These are phyloP conservation scores for Diachasma alloeum DNA, from an alignment of 1,140 invertebrate genomes.

Conservation along the genomic window DNA sequence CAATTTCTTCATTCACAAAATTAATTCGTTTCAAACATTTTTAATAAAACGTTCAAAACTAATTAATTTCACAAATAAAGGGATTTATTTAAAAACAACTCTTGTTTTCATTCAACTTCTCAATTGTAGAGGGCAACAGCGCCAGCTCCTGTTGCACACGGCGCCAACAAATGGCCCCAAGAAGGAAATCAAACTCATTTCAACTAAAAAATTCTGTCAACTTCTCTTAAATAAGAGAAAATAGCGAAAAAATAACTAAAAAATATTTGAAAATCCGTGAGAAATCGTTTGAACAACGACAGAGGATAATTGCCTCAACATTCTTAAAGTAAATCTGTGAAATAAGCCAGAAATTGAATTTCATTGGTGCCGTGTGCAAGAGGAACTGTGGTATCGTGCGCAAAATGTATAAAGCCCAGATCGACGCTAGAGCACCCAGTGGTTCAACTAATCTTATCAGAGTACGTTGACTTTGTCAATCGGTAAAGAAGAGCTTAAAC, in stretches of 20 bases:
- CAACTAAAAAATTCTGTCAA: neutral
- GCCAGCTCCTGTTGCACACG: constrained; percentile 23
- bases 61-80: too few species aligned
- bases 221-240: neutral
- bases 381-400: constrained; percentile 11
- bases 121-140: neutral
- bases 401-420: constrained; percentile 34
- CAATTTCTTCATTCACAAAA: too few species aligned
- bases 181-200: neutral
- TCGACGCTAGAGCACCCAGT: constrained; percentile 24
- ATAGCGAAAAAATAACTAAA: neutral
- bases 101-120: too few species aligned
- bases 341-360: constrained; percentile 10
- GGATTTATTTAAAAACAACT: too few species aligned
- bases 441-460: constrained; percentile 4
- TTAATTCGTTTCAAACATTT: too few species aligned
- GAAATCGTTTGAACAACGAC: neutral
- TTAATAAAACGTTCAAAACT: too few species aligned
- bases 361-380: constrained; percentile 35
- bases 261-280: too few species aligned
- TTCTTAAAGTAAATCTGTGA: neutral
- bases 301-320: neutral
- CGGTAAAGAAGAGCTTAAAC: neutral
- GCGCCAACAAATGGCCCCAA: constrained; percentile 1
- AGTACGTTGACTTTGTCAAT: constrained; percentile 10